Base-by-base conservation (phyloP, 2,797 vertebrate species). In the Lithobates sylvaticus region DNA sequence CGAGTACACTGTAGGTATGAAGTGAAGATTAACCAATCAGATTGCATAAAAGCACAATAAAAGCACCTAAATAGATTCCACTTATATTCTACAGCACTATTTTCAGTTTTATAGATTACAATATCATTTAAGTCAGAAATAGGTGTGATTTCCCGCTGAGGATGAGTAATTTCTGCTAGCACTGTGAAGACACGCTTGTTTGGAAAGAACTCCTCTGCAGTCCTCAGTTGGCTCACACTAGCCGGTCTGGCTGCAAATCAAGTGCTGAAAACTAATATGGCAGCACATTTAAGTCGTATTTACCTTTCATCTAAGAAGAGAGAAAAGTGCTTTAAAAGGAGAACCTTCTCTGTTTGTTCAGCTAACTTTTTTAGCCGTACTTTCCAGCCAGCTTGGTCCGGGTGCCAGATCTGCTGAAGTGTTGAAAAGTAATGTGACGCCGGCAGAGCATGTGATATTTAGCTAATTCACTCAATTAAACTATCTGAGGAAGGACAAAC, bases 371-470 rank as follows among this genome's bases (percentile, higher is more conserved):
- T 3, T 0, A 84, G 88, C 88, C 89, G 85, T 90, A 89, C 91
- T 91, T 89, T 91, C 89, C 86, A 90, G 72, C 58, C 79, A 68
- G 86, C 86, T 88, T 89, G 75, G 78, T 78, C 88, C 89, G 85
- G 88, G 76, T 91, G 90, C 89, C 90, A 91, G 89, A 93, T 88
- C 89, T 89, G 90, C 88, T 0, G 50, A 91, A 89, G 92, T 92
- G 91, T 90, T 89, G 64, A 91, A 92, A 91, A 92, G 90, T 91
- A 92, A 90, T 88, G 89, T 88, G 88, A 89, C 89, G 90, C 90
- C 89, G 89, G 88, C 87, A 88, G 88, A 91, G 89, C 88, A 92
- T 91, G 92, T 90, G 91, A 90, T 91, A 91, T 80, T 86, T 89
- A 88, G 82, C 83, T 88, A 90, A 91, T 82, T 91, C 91, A 89